Evolutionary conservation across 2,113 vertebrate species (phyloP), one percentile per base, ranked within the genome.

Genomic region (Ameiurus melas): DNA sequence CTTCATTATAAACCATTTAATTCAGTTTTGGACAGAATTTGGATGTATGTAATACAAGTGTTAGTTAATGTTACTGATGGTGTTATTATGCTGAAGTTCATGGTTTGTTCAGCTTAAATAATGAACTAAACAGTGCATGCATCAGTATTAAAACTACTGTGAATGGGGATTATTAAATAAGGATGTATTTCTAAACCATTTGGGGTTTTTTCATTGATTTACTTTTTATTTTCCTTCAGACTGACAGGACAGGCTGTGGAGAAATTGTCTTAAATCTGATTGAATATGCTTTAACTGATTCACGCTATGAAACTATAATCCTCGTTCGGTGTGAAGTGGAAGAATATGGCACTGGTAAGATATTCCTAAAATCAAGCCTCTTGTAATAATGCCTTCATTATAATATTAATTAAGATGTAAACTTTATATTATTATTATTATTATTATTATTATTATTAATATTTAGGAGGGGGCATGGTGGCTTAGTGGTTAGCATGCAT

Each of bases 301-400:
- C 0, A 33, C 39, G 0, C 0, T 91, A 92, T 51, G 4, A 57
- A 1, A 89, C 92, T 60, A 51, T 0, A 0, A 91, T 95, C 13
- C n/a, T 66, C 0, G 87, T 94, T 14, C 81, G n/a, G 0, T 90
- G 92, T 88, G 92, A 95, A 30, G 58, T 96, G 58, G 89, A 93
- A 30, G 95, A 96, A 85, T 85, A 60, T 16, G 95, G 93, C 57
- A 96, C 95, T 30, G 95, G 95, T 96, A 89, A 51, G 90, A 70
- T 13, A 79, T 79, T 79, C 77, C 6, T 53, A 5, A 53, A 77
- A 4, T 43, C 22, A 27, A 27, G 3, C 20, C 20, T 6, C 43
- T 27, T 51, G 13, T 0, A n/a, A 51, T 2, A 25, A 51, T 22
- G 19, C 8, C 2, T 43, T 75, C n/a, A 36, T 17, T 70, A 33